These are phyloP conservation scores for Eurystomus glaucurus DNA, from an alignment of 2,797 vertebrate species.

Conservation along the genomic window DNA sequence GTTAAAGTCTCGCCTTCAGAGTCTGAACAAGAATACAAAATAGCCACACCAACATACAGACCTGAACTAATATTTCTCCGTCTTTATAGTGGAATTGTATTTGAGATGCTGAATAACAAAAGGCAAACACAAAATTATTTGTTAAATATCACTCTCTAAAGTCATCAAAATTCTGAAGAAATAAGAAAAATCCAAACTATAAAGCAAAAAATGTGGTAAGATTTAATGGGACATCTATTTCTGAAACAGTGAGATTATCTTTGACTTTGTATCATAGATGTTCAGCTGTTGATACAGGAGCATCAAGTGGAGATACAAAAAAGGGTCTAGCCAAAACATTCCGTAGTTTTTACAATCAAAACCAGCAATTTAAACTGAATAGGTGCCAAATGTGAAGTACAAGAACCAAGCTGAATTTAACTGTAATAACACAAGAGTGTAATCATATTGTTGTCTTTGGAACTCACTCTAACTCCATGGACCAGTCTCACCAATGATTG, in stretches of 20 bases:
- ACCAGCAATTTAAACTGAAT: background rate
- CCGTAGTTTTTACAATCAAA: background rate
- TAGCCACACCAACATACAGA: background rate
- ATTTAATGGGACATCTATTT: background rate
- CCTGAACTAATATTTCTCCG: background rate
- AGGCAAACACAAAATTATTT: background rate
- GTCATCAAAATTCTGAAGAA: background rate
- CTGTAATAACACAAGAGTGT: background rate
- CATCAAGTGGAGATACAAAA: rapidly evolving
- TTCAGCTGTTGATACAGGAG: background rate
- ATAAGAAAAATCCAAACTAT: background rate
- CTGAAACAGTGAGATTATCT: background rate
- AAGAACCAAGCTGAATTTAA: background rate
- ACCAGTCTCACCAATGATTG: rapidly evolving
- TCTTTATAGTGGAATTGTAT: background rate
- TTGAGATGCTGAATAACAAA: background rate
- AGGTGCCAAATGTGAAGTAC: background rate
- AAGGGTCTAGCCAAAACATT: background rate
- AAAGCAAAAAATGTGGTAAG: background rate
- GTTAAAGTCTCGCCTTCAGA: background rate
- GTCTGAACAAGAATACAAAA: background rate
- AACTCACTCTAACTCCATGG: background rate
- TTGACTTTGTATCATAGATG: background rate
- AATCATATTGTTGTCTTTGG: background rate
- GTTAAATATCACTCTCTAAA: background rate